Base-by-base conservation (phyloP, 2,113 vertebrate species). In the Neotragus pygmaeus region DNA sequence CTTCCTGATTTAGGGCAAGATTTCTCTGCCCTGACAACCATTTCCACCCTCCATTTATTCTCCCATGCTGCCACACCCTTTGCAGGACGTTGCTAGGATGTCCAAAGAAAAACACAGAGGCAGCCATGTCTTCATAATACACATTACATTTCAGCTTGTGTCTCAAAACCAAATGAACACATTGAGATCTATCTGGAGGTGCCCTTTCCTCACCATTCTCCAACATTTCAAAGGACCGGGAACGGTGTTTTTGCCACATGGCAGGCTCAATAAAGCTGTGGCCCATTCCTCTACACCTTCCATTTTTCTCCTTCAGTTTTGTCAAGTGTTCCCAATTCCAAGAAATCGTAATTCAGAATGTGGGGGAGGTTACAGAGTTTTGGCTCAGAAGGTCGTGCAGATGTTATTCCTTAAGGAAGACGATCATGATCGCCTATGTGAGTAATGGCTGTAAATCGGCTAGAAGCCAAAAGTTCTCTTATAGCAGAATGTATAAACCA, bases 391-490 rank as follows among this genome's bases (percentile, higher is more conserved):
- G 98, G 93, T 97, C 84, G 97, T 98, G 96, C 99, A 99, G 99
- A 99, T 99, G 99, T 99, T 99, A 99, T 98, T 99, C 98, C 98
- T 99, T 99, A 99, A 99, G 98, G 98, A 99, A 98, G 98, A 98
- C 94, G 96, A 96, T 98, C 98, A 95, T 98, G 98, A 99, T 98
- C 99, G 98, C 98, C 97, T 98, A 90, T 14, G 92, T 99, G 98
- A 99, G 98, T 99, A 99, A 99, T 99, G 98, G 97, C 98, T 98
- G 91, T 0, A 21, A 95, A 94, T 97, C 98, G 99, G 99, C 98
- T 94, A 94, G 83, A 75, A 98, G 98, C 99, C 99, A 99, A 97
- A 98, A 98, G 98, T 98, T 99, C 99, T 98, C 98, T 99, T 98
- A 98, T 94, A 99, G 98, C 97, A 99, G 97, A 98, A 99, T 98